A percentile compares a stretch with the other conserved stretches of the same genome.
Evolutionary conservation across 2,888 invertebrate species (phyloP).

Genomic region (Catotricha subobsoleta): DNA sequence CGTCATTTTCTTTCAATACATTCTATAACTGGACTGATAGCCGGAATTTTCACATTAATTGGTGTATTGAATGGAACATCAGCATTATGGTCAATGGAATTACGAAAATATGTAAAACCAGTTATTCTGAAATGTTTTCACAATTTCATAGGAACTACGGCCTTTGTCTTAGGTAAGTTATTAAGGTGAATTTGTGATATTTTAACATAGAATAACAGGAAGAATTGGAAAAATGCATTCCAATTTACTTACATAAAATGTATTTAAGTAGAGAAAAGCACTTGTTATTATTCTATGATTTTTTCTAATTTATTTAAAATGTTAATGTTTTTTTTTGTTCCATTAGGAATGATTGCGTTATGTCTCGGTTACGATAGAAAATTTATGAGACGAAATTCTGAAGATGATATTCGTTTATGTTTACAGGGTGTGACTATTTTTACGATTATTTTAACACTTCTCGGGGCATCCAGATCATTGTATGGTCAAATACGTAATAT

Average conservation of each 20-base stretch:
- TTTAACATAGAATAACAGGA: neutral
- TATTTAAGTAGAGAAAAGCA: too few relatives aligned
- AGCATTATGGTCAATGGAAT: neutral
- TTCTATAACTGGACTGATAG: neutral
- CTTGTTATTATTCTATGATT: neutral
- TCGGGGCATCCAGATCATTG: neutral
- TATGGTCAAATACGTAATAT: neutral
- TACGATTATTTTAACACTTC: neutral
- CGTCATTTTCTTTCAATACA: neutral
- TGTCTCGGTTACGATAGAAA: neutral
- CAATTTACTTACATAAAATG: neutral
- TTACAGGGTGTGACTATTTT: neutral
- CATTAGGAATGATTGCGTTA: too few relatives aligned
- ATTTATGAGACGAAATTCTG: neutral
- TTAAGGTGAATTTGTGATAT: neutral
- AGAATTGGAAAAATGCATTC: neutral
- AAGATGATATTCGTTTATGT: neutral
- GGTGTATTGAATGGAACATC: constrained; percentile 1
- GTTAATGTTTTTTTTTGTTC: neutral
- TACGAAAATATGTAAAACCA: neutral
- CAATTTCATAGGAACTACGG: neutral
- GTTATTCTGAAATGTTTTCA: neutral
- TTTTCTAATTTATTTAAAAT: neutral
- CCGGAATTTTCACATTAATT: neutral
- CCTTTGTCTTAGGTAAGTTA: constrained; percentile 1